Evolutionary conservation across 2,113 vertebrate genomes (phyloP).

Genomic region (Halichoerus grypus): DNA sequence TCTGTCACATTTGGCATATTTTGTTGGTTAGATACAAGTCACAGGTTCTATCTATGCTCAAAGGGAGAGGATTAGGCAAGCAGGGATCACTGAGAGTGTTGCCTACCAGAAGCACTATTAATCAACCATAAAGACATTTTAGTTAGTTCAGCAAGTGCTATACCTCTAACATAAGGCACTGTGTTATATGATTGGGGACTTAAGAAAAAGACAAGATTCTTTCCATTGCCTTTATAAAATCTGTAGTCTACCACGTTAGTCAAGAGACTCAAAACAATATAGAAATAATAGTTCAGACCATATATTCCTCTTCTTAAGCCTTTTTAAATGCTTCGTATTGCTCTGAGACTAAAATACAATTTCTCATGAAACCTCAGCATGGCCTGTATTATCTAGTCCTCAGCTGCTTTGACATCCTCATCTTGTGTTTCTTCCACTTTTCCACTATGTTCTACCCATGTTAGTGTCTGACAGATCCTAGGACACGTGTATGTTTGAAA

Average conservation of each 20-base stretch:
- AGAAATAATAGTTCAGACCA: neutral
- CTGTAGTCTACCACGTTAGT: neutral
- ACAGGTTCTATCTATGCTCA: neutral
- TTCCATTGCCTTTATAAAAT: neutral
- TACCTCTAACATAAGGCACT: neutral
- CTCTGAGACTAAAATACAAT: neutral
- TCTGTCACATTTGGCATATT: neutral
- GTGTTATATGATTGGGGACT: neutral
- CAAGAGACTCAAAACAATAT: neutral
- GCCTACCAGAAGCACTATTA: neutral
- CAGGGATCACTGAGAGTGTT: neutral
- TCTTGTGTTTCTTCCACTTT: neutral
- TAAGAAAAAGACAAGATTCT: neutral
- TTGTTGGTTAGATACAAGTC: neutral
- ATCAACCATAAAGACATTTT: neutral
- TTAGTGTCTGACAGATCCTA: conserved; percentile 26
- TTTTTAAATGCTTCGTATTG: neutral
- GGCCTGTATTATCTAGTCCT: neutral
- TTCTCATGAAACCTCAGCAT: neutral
- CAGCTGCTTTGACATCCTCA: neutral
- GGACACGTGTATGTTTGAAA: neutral
- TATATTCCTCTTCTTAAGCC: neutral
- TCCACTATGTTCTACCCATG: neutral
- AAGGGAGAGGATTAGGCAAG: neutral
- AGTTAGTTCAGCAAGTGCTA: neutral